Base-by-base conservation (phyloP, 2,113 vertebrate genomes). In the Arenaria interpres region DNA sequence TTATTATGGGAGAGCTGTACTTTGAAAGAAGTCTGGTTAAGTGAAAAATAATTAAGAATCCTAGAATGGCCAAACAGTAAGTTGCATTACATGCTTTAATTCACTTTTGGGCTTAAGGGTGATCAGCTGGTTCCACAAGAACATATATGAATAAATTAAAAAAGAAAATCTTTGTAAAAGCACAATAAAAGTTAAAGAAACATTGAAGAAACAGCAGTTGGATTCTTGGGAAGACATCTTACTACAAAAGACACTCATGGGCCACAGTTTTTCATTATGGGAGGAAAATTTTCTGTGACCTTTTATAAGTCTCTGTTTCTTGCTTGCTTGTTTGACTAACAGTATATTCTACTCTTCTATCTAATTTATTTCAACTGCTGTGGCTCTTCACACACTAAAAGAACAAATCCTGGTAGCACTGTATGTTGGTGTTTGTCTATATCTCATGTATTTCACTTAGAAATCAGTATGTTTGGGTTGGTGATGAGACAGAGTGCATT, bases 11-110 rank as follows among this genome's bases (percentile, higher is more conserved):
- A 79, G 82, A 93, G 8, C 46, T 91, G 39, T 30, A 87, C 13
- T 63, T 80, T 81, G 50, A 71, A 84, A 95, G 77, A 88, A 87
- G 57, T 91, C 50, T 92, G 28, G n/a, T 93, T 85, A 97, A 96
- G 73, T 59, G 97, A 98, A 97, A 97, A 97, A 56, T 86, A 88
- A 86, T 93, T 73, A 96, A 93, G 51, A 69, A 30, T 79, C 54
- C 63, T 90, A 85, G 62, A 96, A 96, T 67, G 69, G 57, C 20
- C 43, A 91, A 87, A 96, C 3, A 89, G 30, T 64, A 72, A 86
- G 43, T 53, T 91, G 41, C 12, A 88, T 80, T 76, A 59, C 45
- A 79, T 95, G 64, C 46, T 96, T 95, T 89, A 82, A 84, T 97
- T 98, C 79, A 86, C 53, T 87, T 68, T 93, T 91, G 84, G n/a